These are phyloP conservation scores for Macrobrachium nipponense DNA, from an alignment of 1,140 invertebrate genomes.

Conservation along the genomic window DNA sequence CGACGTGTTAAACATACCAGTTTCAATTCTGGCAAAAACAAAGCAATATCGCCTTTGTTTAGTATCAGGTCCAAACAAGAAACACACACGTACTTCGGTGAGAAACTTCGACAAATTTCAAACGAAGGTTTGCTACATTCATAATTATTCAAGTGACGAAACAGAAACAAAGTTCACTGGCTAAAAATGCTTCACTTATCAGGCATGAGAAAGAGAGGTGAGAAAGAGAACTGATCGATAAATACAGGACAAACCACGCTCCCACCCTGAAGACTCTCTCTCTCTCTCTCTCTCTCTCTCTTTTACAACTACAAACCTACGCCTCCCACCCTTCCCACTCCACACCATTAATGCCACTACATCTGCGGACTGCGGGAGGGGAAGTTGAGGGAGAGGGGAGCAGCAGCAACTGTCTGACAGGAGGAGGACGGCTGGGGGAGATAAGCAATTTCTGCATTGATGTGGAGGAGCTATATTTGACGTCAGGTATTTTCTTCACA, in stretches of 20 bases:
- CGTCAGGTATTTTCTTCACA: too few species aligned
- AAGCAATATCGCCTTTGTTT: not conserved
- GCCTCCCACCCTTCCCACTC: not conserved
- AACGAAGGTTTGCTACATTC: too few species aligned
- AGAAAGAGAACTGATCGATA: not conserved
- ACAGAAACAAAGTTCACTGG: too few species aligned
- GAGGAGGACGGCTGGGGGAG: too few species aligned
- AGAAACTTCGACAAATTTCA: too few species aligned
- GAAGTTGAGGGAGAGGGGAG: too few species aligned
- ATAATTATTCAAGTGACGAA: too few species aligned
- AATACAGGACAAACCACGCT: not conserved
- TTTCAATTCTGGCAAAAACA: not conserved
- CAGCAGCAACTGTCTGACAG: too few species aligned
- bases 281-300: not conserved
- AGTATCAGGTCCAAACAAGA: not conserved
- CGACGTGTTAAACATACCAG: not conserved
- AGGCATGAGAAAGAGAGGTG: not conserved
- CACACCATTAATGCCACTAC: not conserved
- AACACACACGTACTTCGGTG: too few species aligned
- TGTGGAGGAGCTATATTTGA: too few species aligned
- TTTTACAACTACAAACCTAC: not conserved
- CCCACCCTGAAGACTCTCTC: not conserved
- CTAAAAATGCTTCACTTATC: not conserved
- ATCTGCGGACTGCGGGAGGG: too few species aligned
- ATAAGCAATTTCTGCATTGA: too few species aligned